phyloP scores from a whole-genome alignment of 1,140 invertebrate species.

The Grapholita molesta region DNA sequence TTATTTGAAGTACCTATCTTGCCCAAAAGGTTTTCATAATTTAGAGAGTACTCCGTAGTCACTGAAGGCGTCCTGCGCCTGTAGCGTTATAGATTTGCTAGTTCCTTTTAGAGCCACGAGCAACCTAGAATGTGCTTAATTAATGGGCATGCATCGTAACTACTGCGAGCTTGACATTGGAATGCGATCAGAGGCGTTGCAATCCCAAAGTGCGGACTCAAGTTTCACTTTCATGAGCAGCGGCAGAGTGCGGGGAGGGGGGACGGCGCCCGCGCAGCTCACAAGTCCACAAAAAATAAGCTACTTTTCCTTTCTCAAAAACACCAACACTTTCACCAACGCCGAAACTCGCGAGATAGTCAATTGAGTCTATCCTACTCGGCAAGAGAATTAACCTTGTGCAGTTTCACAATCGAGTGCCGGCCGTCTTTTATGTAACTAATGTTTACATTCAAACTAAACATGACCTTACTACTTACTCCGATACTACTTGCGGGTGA shows the following conservation, averaged over 20 bases:
- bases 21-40: too few relatives aligned
- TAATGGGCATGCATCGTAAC: not conserved
- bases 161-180: conserved; percentile 21
- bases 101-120: not conserved
- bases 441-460: conserved; percentile 13
- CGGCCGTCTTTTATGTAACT: conserved; percentile 17
- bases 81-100: too few relatives aligned
- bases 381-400: conserved; percentile 9
- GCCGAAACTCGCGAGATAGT: conserved; percentile 51
- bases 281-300: conserved; percentile 61
- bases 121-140: not conserved
- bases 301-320: conserved; percentile 76
- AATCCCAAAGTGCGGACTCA: conserved; percentile 23
- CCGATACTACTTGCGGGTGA: not conserved
- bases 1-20: too few relatives aligned
- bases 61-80: too few relatives aligned
- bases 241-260: conserved; percentile 13
- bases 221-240: conserved; percentile 59
- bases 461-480: conserved; percentile 17
- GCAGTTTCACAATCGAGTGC: conserved; percentile 24
- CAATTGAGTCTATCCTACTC: not conserved
- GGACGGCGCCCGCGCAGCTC: conserved; percentile 36
- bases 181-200: conserved; percentile 36
- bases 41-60: too few relatives aligned
- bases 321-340: conserved; percentile 66